Conservation (phyloP, 2,797 vertebrate species). For the Bucorvus abyssinicus region DNA sequence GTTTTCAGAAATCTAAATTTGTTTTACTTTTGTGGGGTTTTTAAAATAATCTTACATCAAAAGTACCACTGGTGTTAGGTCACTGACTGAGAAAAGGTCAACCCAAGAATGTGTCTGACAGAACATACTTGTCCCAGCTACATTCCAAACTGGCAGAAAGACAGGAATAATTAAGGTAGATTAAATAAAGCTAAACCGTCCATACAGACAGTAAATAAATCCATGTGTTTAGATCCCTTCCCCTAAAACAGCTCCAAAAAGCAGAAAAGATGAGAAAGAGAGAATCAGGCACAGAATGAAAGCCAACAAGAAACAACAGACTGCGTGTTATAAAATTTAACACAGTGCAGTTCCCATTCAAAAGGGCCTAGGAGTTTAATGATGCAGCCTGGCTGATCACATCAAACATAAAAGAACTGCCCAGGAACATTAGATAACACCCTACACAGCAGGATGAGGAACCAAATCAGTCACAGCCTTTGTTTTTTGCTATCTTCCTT, state of each 20-base stretch:
- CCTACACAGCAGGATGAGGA: background rate
- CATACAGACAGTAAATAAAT: background rate
- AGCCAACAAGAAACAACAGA: slow-evolving; percentile 1
- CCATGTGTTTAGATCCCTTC: background rate
- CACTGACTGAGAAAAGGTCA: background rate
- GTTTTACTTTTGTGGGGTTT: background rate
- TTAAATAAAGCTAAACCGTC: background rate
- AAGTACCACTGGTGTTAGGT: background rate
- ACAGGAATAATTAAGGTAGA: background rate
- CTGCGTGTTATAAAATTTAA: background rate
- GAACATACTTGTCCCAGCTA: background rate
- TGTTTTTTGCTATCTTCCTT: background rate
- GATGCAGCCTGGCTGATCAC: background rate
- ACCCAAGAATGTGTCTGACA: background rate
- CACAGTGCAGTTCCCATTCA: background rate
- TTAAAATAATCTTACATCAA: background rate
- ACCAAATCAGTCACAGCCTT: background rate
- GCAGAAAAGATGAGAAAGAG: background rate
- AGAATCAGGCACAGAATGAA: background rate
- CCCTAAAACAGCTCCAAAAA: background rate
- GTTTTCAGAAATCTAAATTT: background rate
- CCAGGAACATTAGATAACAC: background rate
- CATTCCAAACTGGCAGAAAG: background rate
- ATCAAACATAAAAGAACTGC: background rate
- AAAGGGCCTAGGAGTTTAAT: background rate